These are phyloP conservation scores for Atrichornis clamosus DNA, from an alignment of 2,113 vertebrate genomes.

Conservation along the genomic window DNA sequence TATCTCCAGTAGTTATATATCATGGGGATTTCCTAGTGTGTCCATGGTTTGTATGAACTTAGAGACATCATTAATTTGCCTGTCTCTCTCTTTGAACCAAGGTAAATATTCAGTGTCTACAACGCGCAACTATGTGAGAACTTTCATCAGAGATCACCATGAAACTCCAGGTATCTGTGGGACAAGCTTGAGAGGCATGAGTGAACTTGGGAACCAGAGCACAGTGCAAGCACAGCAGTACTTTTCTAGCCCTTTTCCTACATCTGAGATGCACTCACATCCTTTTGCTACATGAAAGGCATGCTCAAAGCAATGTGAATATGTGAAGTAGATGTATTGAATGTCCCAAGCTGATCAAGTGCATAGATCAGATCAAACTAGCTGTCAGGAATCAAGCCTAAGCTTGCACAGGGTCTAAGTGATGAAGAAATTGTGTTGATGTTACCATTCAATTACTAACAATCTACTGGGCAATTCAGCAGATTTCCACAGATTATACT, in stretches of 20 bases:
- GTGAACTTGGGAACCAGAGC: neutral
- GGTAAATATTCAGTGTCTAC: neutral
- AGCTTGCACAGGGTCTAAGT: neutral
- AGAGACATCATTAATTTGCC: neutral
- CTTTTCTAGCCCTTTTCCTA: neutral
- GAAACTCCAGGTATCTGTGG: neutral
- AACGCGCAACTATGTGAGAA: neutral
- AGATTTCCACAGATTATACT: neutral
- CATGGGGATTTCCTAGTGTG: rapidly evolving
- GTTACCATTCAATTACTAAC: neutral
- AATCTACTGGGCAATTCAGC: neutral
- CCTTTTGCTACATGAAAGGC: neutral
- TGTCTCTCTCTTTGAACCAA: neutral
- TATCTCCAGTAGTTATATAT: neutral
- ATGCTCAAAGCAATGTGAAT: neutral
- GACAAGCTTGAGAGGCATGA: neutral
- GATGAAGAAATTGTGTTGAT: neutral
- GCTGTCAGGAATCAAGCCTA: neutral
- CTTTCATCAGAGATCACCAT: neutral
- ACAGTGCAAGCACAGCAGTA: neutral
- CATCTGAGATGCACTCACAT: neutral
- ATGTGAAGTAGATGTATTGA: neutral
- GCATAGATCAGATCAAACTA: neutral
- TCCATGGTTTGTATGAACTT: neutral
- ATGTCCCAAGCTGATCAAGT: neutral